Base-by-base conservation (phyloP, 2,797 vertebrate genomes). In the Cirrhinus mrigala region DNA sequence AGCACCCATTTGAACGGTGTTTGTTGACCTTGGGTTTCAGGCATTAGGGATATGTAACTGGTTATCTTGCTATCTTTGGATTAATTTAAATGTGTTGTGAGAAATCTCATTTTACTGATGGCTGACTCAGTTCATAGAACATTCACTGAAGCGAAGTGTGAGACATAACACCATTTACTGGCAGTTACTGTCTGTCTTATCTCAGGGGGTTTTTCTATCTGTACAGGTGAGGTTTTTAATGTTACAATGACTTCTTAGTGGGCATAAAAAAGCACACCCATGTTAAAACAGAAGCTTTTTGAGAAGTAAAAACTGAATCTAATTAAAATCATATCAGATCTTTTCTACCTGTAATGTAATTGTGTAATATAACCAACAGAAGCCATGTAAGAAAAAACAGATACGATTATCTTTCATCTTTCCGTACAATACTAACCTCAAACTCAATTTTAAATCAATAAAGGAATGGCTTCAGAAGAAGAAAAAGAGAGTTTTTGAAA, bases 21-120 rank as follows among this genome's bases (percentile, higher is more conserved):
- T 90, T 87, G 68, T 79, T 79, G 74, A 84, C 87, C 62, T 79
- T 68, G 50, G 37, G 69, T 37, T 50, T 75, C 27, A 52, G 56
- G 48, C 3, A 58, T 64, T 71, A 82, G 79, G 73, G 73, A 79
- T 83, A 18, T 64, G 18, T 48, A 68, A 79, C 64, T 24, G 58
- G n/a, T 73, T 15, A 27, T 76, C 22, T 15, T 79, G 24, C 11
- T 29, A 24, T 8, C 24, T 16, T 33, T 14, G 29, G 14, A 29
- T 60, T 24, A 24, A 75, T 18, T 66, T 66, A n/a, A 77, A 37
- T 37, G 46, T 16, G 68, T 29, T 29, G 15, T 24, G 18, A 74
- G 50, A 68, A 69, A 85, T 66, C 70, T 71, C 74, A 74, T 81
- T 77, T 33, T 40, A 10, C 73, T 68, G 12, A 83, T 76, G 11